Evolutionary conservation across 1,140 invertebrate species (phyloP).

Genomic region (Nilaparvata lugens): DNA sequence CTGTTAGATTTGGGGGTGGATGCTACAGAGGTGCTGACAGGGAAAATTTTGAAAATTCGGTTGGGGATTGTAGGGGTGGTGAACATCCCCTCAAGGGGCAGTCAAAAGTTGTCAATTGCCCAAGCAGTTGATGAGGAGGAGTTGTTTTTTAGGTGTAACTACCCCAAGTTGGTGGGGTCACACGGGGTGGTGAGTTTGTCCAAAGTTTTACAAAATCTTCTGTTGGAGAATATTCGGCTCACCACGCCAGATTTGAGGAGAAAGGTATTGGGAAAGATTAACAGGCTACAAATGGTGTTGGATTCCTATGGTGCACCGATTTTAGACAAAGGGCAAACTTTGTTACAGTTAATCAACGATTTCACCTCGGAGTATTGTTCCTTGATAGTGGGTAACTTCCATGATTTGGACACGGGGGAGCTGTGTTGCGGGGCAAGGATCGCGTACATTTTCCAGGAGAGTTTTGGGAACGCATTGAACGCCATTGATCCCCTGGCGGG

Average conservation of each 20-base stretch:
- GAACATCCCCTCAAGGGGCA: constrained; percentile 64
- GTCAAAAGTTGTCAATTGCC: constrained; percentile 45
- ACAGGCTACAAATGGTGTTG: constrained; percentile 51
- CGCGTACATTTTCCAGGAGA: constrained; percentile 65
- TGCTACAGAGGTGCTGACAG: constrained; percentile 61
- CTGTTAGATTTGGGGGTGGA: constrained; percentile 70
- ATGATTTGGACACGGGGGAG: constrained; percentile 60
- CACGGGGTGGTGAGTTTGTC: constrained; percentile 53
- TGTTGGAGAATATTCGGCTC: constrained; percentile 59
- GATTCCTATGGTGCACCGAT: constrained; percentile 57
- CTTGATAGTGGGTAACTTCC: constrained; percentile 57
- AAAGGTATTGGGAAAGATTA: constrained; percentile 51
- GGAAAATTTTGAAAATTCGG: constrained; percentile 61
- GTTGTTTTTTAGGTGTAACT: constrained; percentile 50
- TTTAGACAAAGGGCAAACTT: constrained; percentile 48
- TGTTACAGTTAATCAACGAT: constrained; percentile 61
- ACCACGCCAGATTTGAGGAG: constrained; percentile 55
- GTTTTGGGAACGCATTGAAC: constrained; percentile 51
- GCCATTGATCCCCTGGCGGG: constrained; percentile 52
- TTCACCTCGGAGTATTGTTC: constrained; percentile 60
- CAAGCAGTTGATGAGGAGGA: constrained; percentile 53
- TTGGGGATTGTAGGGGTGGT: constrained; percentile 71
- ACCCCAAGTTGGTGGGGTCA: constrained; percentile 49
- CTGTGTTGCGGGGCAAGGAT: constrained; percentile 63
- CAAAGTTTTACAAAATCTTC: constrained; percentile 50